Conservation (phyloP, 2,797 vertebrate genomes). For the Poliocrania exsul region DNA sequence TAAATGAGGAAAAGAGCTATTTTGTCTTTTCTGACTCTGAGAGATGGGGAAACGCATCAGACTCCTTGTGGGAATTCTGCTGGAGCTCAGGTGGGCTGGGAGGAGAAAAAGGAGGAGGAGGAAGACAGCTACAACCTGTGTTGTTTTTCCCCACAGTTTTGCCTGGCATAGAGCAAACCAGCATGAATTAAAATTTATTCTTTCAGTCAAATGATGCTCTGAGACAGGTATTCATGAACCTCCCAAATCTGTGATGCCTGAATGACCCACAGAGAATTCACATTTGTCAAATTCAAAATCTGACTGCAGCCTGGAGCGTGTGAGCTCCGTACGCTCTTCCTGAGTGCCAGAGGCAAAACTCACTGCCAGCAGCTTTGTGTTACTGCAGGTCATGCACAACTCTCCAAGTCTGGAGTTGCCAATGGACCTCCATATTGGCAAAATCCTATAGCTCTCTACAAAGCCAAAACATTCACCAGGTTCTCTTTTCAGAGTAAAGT, state of each 20-base stretch:
- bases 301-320: rapidly evolving
- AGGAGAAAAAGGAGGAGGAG: neutral
- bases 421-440: rapidly evolving
- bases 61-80: neutral
- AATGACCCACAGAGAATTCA: neutral
- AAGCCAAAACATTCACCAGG: neutral
- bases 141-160: neutral
- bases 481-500: neutral
- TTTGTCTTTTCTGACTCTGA: neutral
- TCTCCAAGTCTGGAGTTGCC: neutral
- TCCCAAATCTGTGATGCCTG: neutral
- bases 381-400: rapidly evolving
- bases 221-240: neutral
- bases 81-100: neutral
- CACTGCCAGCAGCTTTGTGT: neutral
- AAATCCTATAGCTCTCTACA: neutral
- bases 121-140: neutral
- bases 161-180: neutral
- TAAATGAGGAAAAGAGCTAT: neutral
- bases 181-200: neutral
- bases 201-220: neutral
- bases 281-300: neutral
- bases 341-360: neutral
- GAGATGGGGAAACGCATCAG: neutral
- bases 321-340: neutral